Percentiles rank a stretch among this genome's conserved stretches.
These are phyloP conservation scores for Portunus trituberculatus DNA, from an alignment of 1,140 invertebrate species.

Conservation along the genomic window DNA sequence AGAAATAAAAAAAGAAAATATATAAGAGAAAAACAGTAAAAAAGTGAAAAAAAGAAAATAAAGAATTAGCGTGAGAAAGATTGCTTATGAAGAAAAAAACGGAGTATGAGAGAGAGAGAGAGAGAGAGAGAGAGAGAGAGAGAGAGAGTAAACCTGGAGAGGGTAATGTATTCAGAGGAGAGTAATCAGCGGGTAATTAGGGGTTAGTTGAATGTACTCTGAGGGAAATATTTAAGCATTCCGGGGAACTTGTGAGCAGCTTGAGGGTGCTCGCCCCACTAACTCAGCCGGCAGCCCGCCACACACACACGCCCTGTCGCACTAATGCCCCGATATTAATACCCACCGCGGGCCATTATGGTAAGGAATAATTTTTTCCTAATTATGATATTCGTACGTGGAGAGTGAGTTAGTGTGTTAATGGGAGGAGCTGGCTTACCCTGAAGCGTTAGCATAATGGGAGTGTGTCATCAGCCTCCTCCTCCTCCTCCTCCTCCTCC, in stretches of 20 bases:
- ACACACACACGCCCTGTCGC: conserved; percentile 3
- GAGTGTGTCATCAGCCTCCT: conserved; percentile 47
- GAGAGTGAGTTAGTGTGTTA: conserved; percentile 46
- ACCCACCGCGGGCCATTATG: conserved; percentile 36
- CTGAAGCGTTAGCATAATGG: conserved; percentile 42
- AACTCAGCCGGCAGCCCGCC: not conserved
- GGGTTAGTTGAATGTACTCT: conserved; percentile 49
- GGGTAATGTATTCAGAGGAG: conserved; percentile 38
- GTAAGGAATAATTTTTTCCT: conserved; percentile 42
- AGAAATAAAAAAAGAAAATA: not conserved
- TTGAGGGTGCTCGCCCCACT: conserved; percentile 1
- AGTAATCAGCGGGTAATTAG: conserved; percentile 46
- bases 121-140: not conserved
- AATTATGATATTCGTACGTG: conserved; percentile 52
- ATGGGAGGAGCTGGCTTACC: conserved; percentile 27
- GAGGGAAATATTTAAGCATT: conserved; percentile 40
- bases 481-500: not conserved
- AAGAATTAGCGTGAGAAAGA: no score
- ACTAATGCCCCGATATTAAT: conserved; percentile 12
- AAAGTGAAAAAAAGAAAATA: not conserved
- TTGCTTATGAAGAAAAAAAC: no score
- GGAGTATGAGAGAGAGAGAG: no score
- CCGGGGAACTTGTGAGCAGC: not conserved
- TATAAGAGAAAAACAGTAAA: not conserved
- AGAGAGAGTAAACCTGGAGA: not conserved